Conservation (phyloP, 2,888 invertebrate species). For the Patella depressa region DNA sequence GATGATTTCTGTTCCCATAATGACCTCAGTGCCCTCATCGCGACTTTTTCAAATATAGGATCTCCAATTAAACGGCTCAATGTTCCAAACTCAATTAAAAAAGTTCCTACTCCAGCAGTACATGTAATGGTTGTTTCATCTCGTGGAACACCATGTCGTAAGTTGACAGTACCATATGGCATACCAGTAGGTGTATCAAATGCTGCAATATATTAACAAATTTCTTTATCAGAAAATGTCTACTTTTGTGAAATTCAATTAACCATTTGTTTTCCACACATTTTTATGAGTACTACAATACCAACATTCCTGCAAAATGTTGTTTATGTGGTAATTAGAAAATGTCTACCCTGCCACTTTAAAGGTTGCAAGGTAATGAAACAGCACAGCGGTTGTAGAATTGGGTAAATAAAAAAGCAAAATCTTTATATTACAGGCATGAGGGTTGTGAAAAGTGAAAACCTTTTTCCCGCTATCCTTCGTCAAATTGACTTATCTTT, state of each 20-base stretch:
- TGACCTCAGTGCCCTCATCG: slow-evolving; percentile 90
- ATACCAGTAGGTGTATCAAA: slow-evolving; percentile 80
- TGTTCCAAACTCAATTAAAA: slow-evolving; percentile 95
- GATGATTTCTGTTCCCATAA: slow-evolving; percentile 88
- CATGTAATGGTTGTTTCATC: slow-evolving; percentile 97
- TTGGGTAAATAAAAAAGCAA: no score
- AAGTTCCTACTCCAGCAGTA: slow-evolving; percentile 98
- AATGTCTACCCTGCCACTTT: no score
- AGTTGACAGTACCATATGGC: slow-evolving; percentile 98
- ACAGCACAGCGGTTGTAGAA: no score
- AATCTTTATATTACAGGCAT: no score
- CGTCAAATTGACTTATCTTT: no score
- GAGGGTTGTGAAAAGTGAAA: no score
- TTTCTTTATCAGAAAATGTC: neutral
- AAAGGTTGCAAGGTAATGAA: no score
- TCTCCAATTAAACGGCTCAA: slow-evolving; percentile 90
- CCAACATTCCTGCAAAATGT: no score
- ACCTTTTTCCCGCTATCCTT: no score
- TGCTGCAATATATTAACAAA: slow-evolving; percentile 58
- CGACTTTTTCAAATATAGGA: slow-evolving; percentile 89
- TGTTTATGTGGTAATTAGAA: no score
- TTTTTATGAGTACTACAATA: neutral
- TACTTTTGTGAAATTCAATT: neutral
- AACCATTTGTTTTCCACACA: neutral
- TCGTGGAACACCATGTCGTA: slow-evolving; percentile 90